Base-by-base conservation (phyloP, 1,140 invertebrate species). In the Ips nitidus region DNA sequence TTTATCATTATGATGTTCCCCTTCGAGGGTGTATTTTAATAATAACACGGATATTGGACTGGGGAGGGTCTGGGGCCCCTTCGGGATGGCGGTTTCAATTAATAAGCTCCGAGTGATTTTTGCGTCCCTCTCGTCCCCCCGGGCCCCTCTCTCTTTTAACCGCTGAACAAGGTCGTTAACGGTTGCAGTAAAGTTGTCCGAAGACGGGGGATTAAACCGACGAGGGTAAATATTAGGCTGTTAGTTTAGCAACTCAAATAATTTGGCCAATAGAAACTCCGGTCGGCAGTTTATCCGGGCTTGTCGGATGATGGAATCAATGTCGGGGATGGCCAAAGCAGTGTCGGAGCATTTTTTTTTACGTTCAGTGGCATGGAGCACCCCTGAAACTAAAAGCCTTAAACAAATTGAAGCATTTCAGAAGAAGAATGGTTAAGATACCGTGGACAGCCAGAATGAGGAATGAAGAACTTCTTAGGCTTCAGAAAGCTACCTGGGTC, bases 231-330 rank as follows among this genome's bases (percentile, higher is more conserved):
- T 75, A 80, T 40, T 53, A 65, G 75, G 55, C 77, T 73, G 77
- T 79, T 79, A 79, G 78, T 78, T 78, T 73, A 78, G 77, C 75
- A 80, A 78, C 78, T 80, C 79, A 79, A 80, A 80, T 80, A 79
- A 80, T 80, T 80, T 79, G 79, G 77, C 77, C 77, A 74, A 76
- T 78, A 76, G 79, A 76, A 69, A 79, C 75, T 77, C 75, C 77
- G 74, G 74, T 74, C 75, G 73, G 75, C 74, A 76, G 77, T 78
- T 77, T 79, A 72, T 75, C 72, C 74, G 70, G 71, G 75, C 74
- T 72, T 76, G 72, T 68, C 71, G 59, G 66, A 58, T 52, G 68
- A 57, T 52, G 69, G 61, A 66, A 72, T 52, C 37, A 39, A 57
- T 40, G 61, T 52, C 47, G 52, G 22, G 37, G 71, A 7, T 56